phyloP scores from a whole-genome alignment of 2,113 vertebrate genomes.

The Psilopogon haemacephalus region DNA sequence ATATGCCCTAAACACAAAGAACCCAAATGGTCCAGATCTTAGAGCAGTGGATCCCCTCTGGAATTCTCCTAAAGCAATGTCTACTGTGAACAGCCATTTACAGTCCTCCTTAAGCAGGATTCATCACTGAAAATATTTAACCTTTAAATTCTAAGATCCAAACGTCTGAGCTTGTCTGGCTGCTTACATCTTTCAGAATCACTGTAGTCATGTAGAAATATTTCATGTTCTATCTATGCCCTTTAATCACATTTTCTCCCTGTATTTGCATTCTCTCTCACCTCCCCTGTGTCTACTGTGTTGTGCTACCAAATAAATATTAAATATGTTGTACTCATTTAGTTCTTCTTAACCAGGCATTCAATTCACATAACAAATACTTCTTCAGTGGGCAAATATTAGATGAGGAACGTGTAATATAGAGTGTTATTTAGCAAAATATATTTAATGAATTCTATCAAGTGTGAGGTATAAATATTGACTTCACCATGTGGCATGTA shows the following conservation, averaged over 20 bases:
- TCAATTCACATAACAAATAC: constrained; percentile 47
- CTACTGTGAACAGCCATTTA: not conserved
- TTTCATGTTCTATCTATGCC: not conserved
- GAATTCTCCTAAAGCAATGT: not conserved
- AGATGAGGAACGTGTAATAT: constrained; percentile 27
- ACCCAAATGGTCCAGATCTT: not conserved
- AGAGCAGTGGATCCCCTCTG: not conserved
- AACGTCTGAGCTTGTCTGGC: not conserved
- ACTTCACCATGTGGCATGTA: not conserved
- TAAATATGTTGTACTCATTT: constrained; percentile 41
- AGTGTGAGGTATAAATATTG: constrained; percentile 56
- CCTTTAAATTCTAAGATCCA: not conserved
- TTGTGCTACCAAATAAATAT: constrained; percentile 62
- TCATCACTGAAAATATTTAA: not conserved
- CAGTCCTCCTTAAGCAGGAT: not conserved
- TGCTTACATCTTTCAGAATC: not conserved
- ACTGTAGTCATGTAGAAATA: not conserved
- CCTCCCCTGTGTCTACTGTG: not conserved
- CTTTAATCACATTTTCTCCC: not conserved
- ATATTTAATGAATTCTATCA: constrained; percentile 42
- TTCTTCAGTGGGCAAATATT: constrained; percentile 51
- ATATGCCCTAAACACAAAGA: not conserved
- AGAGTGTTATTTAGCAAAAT: constrained; percentile 48
- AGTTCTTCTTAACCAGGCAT: constrained; percentile 31
- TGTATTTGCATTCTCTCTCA: constrained; percentile 37